Conservation (phyloP, 2,113 vertebrate genomes). For the Lycaon pictus region DNA sequence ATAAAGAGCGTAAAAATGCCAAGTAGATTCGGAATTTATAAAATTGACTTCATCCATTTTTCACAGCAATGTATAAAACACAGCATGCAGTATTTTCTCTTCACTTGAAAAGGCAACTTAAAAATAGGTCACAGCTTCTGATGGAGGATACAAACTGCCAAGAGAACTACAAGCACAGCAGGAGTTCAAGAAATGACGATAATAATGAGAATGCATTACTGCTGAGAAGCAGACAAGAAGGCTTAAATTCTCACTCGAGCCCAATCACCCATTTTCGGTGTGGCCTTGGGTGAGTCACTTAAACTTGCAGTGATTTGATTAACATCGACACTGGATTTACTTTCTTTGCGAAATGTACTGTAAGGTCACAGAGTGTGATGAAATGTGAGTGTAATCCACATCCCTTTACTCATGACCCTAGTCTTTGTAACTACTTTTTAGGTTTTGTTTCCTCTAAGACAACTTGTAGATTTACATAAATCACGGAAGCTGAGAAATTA, state of each 20-base stretch:
- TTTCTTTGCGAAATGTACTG: neutral
- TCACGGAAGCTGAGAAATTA: slow-evolving; percentile 11
- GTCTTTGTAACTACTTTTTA: neutral
- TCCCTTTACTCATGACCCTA: neutral
- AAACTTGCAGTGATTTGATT: slow-evolving; percentile 13
- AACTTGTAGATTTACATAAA: slow-evolving; percentile 11
- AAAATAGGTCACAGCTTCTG: neutral
- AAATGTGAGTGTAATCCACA: neutral
- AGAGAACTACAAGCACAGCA: neutral
- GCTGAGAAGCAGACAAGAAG: neutral
- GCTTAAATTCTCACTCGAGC: neutral
- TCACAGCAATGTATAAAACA: slow-evolving; percentile 41
- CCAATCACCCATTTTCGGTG: neutral
- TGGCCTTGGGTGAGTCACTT: neutral
- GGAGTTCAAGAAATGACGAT: neutral
- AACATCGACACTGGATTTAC: neutral
- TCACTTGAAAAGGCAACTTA: slow-evolving; percentile 19
- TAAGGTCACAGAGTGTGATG: neutral
- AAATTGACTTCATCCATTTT: slow-evolving; percentile 49
- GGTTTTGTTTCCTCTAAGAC: slow-evolving; percentile 25
- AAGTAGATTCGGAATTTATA: slow-evolving; percentile 42
- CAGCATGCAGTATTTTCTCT: slow-evolving; percentile 25
- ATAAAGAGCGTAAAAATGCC: slow-evolving; percentile 21
- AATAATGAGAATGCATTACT: neutral
- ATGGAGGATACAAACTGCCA: neutral